Base-by-base conservation (phyloP, 2,113 vertebrate species). In the Pimephales promelas region DNA sequence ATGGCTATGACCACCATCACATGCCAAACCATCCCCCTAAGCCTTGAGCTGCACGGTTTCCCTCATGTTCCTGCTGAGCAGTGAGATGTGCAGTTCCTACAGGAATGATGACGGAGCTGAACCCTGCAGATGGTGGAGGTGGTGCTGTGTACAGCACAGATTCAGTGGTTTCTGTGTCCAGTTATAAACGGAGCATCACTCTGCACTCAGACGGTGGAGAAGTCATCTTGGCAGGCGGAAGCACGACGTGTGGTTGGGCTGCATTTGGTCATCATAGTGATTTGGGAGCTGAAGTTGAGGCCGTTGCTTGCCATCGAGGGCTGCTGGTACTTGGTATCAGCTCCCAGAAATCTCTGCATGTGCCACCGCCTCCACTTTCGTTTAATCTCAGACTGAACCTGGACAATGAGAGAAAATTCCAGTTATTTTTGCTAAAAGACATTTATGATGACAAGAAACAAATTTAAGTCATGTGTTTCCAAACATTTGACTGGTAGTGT, bases 311-410 rank as follows among this genome's bases (percentile, higher is more conserved):
- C 96, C 16, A 94, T 92, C 4, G 95, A 97, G 0, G 97, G 96
- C 81, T 97, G 95, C 80, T 97, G 96, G 86, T 97, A 97, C 88
- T 97, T 97, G 64, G 94, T 90, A 84, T 94, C 94, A 0, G 94
- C 91, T 24, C 95, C 95, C 86, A 98, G 92, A 85, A 97, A 93
- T 88, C 96, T 90, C 89, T 97, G 96, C 87, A 96, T 88, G 72
- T 96, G 96, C 97, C 97, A 98, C 90, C 96, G 94, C 59, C 97
- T 90, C 98, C 97, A 99, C 88, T 99, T 99, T 57, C 98, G 92
- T 90, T 96, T 97, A 79, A 99, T 94, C 89, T 99, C 98, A 0
- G 94, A 95, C 88, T 99, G 98, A 59, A 99, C 98, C 98, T 99
- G 89, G 1, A 36, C 8, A 77, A 31, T 47, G 59, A 45, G 24